Conservation (phyloP, 2,888 invertebrate genomes). For the Pterostichus madidus region DNA sequence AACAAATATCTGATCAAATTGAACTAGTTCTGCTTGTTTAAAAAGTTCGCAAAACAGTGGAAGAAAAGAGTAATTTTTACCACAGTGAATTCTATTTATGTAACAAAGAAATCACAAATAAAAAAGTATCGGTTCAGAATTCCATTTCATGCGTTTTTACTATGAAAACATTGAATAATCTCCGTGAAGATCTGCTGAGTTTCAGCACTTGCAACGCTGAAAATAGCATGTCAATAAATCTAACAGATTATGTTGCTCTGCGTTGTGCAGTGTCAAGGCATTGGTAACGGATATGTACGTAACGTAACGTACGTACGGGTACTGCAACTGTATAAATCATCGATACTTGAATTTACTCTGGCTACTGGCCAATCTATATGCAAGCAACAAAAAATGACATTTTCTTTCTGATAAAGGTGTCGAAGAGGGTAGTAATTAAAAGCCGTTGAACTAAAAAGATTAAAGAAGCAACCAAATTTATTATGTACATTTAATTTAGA, state of each 20-base stretch:
- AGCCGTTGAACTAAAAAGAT: no score
- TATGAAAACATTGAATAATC: constrained; percentile 59
- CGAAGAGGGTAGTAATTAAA: no score
- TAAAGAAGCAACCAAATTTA: no score
- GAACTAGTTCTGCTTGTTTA: constrained; percentile 27
- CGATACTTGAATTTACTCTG: constrained; percentile 60
- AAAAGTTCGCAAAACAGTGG: background rate
- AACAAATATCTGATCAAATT: constrained; percentile 42
- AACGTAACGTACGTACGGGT: constrained; percentile 2
- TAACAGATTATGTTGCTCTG: constrained; percentile 57
- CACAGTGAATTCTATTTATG: constrained; percentile 30
- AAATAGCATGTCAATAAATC: constrained; percentile 64
- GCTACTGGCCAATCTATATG: constrained; percentile 58
- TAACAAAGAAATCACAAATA: constrained; percentile 25
- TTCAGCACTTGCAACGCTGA: constrained; percentile 27
- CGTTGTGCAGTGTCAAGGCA: constrained; percentile 48
- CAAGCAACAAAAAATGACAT: background rate
- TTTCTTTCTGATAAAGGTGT: no score
- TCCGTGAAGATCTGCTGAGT: constrained; percentile 58
- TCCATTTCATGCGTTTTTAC: constrained; percentile 47
- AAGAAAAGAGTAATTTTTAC: constrained; percentile 47
- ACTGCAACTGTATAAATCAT: constrained; percentile 58
- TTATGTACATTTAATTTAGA: no score
- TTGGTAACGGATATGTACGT: constrained; percentile 45
- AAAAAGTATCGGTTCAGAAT: constrained; percentile 33